Conservation (phyloP, 2,888 invertebrate genomes). For the Microplitis manilae region DNA sequence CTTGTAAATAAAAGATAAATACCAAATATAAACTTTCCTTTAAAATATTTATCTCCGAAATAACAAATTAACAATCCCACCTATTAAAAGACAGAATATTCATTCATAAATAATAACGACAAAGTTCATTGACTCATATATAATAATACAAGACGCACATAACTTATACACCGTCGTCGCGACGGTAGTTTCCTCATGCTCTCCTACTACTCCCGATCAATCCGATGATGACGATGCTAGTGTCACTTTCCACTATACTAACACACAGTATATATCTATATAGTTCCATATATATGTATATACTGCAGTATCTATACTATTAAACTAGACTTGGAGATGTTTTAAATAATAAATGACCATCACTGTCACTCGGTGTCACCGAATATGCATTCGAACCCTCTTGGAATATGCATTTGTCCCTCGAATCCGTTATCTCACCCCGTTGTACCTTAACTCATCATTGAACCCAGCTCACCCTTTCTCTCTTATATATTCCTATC, state of each 20-base stretch:
- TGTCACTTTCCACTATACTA: slow-evolving; percentile 7
- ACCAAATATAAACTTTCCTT: not conserved
- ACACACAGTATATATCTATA: not conserved
- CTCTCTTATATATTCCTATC: not conserved
- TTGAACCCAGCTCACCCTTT: not conserved
- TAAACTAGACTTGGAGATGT: not conserved
- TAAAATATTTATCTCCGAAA: not conserved
- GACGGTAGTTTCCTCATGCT: slow-evolving; percentile 2
- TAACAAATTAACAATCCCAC: not conserved
- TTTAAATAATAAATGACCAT: slow-evolving; percentile 43
- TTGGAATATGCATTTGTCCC: slow-evolving; percentile 43
- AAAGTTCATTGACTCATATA: slow-evolving; percentile 6
- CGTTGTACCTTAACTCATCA: slow-evolving; percentile 4
- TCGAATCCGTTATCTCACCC: slow-evolving; percentile 12
- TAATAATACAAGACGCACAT: not conserved
- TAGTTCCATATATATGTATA: slow-evolving; percentile 8
- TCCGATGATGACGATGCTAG: slow-evolving; percentile 9
- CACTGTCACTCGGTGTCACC: slow-evolving; percentile 42
- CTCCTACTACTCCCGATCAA: slow-evolving; percentile 6
- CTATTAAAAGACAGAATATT: not conserved
- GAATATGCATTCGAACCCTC: slow-evolving; percentile 39
- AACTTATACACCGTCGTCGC: not conserved
- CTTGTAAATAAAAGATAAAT: not conserved
- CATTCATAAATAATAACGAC: not conserved
- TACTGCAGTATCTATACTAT: not conserved